Percentiles rank a stretch among this genome's conserved stretches.
These are phyloP conservation scores for Mustelus asterias DNA, from an alignment of 2,113 vertebrate genomes.

Conservation along the genomic window DNA sequence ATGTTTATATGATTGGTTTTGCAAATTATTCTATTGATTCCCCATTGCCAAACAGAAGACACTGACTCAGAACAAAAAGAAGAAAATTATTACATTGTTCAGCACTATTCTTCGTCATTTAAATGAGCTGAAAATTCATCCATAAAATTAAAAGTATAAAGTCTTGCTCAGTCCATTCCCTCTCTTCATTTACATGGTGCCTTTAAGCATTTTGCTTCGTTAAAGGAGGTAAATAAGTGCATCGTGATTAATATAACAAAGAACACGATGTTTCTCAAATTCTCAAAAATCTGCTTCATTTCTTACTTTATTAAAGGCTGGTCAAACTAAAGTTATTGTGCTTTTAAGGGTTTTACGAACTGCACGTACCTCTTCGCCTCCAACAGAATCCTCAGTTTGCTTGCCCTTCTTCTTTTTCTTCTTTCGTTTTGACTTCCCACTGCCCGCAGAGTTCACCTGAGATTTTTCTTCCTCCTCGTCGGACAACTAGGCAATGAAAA, in stretches of 20 bases:
- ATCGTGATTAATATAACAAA: not conserved
- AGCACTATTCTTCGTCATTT: not conserved
- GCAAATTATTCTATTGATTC: not conserved
- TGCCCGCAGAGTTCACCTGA: not conserved
- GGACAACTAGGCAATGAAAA: not conserved
- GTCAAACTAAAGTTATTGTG: not conserved
- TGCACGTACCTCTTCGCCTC: not conserved
- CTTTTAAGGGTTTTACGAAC: not conserved
- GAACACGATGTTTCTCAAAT: not conserved
- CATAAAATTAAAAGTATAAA: conserved; percentile 10
- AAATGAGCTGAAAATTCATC: not conserved
- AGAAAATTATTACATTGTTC: not conserved
- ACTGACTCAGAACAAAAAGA: not conserved
- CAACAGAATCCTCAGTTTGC: not conserved
- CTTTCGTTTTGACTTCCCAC: conserved; percentile 30
- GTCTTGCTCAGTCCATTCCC: too few species aligned
- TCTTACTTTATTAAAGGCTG: not conserved
- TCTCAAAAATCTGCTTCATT: not conserved
- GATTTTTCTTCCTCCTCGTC: conserved; percentile 33
- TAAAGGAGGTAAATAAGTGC: not conserved
- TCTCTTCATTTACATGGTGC: not conserved
- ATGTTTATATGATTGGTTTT: not conserved
- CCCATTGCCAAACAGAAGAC: not conserved
- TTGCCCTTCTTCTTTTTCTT: conserved; percentile 28
- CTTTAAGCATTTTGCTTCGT: not conserved